Evolutionary conservation across 2,113 vertebrate genomes (phyloP).

Genomic region (Nothoprocta perdicaria): DNA sequence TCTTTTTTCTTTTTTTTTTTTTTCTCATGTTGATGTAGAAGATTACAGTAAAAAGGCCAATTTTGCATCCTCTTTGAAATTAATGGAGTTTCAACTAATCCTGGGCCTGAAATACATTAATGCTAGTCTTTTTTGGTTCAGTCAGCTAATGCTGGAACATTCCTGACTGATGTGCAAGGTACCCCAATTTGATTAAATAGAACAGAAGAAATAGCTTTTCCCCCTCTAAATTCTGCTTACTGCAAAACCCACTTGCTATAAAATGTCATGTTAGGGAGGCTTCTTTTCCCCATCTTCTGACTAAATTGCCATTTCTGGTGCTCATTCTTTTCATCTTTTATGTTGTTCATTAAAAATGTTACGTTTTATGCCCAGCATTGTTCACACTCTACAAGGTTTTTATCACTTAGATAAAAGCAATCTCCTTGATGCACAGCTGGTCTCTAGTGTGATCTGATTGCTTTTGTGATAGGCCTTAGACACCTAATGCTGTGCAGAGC

Average conservation of each 20-base stretch:
- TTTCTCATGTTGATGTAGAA: slow-evolving; percentile 54
- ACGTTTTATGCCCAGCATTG: slow-evolving; percentile 59
- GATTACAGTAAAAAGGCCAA: slow-evolving; percentile 57
- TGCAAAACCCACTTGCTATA: slow-evolving; percentile 30
- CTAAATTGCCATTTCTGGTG: slow-evolving; percentile 53
- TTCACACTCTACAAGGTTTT: slow-evolving; percentile 76
- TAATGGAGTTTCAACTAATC: slow-evolving; percentile 38
- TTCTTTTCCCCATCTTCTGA: background rate
- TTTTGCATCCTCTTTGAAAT: slow-evolving; percentile 53
- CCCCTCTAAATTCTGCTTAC: slow-evolving; percentile 31
- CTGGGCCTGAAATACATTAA: slow-evolving; percentile 2
- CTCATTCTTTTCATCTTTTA: slow-evolving; percentile 64
- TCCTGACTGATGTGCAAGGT: slow-evolving; percentile 7
- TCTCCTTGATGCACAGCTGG: slow-evolving; percentile 69
- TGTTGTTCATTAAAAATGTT: slow-evolving; percentile 71
- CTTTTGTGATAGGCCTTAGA: slow-evolving; percentile 58
- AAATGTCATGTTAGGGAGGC: slow-evolving; percentile 40
- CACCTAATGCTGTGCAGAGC: slow-evolving; percentile 44
- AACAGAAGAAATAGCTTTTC: background rate
- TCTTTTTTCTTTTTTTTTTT: slow-evolving; percentile 53
- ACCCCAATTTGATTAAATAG: slow-evolving; percentile 34
- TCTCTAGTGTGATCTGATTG: slow-evolving; percentile 63
- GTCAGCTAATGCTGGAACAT: background rate
- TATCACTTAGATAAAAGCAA: slow-evolving; percentile 76
- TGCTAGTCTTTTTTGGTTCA: background rate